Base-by-base conservation (phyloP, 2,888 invertebrate species). In the Cryptophagus acutangulus region DNA sequence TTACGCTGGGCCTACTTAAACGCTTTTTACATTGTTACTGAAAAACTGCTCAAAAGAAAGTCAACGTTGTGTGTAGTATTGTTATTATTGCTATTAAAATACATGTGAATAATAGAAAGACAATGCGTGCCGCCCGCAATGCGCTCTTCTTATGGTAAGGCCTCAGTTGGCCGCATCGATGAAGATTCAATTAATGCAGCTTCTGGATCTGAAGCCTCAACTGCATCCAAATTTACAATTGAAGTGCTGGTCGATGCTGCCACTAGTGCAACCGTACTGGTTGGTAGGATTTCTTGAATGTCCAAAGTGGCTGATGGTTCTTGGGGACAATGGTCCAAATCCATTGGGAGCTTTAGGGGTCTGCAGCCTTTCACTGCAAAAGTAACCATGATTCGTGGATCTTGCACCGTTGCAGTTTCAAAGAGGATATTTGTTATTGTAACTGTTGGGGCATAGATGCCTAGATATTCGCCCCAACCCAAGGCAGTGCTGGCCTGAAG, bases 291-390 rank as follows among this genome's bases (percentile, higher is more conserved):
- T 41, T 48, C 46, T 42, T 49, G 38, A 18, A 54, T 51, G 2
- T 44, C 20, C 9, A 51, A 12, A 13, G 36, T 17, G 24, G 45
- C 34, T n/a, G 43, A 33, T 15, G 36, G 13, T 14, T 43, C 39
- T 17, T 28, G 13, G 33, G 43, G 36, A 26, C 50, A 51, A n/a
- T 43, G 43, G 16, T 61, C 52, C 13, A 70, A 47, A 43, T 66
- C 62, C 44, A 59, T 51, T 2, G 70, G 70, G 35, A 70, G 48
- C 24, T 48, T 49, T 14, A 63, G 53, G 6, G 71, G 71, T 37
- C 56, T 61, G 42, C 70, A 71, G n/a, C 69, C 69, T 41, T 60
- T 61, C 3, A 70, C 62, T 9, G 68, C 65, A 49, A 67, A 70
- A 3, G 68, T 70, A 15, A 70, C 65, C 3, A 66, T 60, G 1